A percentile compares a stretch with the other conserved stretches of the same genome.
Evolutionary conservation across 2,888 invertebrate genomes (phyloP).

Genomic region (Eudasyphora cyanicolor): DNA sequence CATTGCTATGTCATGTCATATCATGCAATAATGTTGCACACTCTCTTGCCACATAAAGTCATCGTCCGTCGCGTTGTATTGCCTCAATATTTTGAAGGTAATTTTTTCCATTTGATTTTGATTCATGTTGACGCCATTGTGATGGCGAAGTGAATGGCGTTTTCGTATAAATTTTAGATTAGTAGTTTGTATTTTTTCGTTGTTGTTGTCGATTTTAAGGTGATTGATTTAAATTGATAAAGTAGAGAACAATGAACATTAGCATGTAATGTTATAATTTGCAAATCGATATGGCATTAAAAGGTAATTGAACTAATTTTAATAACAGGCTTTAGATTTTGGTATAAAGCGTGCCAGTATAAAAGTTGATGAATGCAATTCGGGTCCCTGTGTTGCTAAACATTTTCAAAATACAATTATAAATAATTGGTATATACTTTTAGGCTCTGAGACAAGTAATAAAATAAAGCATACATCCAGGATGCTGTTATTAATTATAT

Average conservation of each 20-base stretch:
- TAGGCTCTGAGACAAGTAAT: too few species aligned
- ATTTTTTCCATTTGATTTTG: conserved; percentile 53
- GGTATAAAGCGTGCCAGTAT: too few species aligned
- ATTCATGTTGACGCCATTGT: neutral
- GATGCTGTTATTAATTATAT: too few species aligned
- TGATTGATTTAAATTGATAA: conserved; percentile 15
- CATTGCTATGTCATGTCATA: neutral
- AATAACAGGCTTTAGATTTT: too few species aligned
- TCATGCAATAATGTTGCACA: neutral
- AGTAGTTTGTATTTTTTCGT: neutral
- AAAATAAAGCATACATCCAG: too few species aligned
- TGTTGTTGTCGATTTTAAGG: neutral
- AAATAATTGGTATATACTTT: too few species aligned
- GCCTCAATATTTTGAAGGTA: conserved; percentile 59
- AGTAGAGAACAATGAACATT: neutral
- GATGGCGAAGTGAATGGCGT: neutral
- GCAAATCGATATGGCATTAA: neutral
- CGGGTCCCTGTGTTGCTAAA: too few species aligned
- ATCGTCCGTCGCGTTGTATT: conserved; percentile 37
- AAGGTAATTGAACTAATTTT: neutral
- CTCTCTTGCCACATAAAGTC: neutral
- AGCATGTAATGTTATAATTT: neutral
- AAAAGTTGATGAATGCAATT: too few species aligned
- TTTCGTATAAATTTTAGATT: neutral
- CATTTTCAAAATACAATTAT: too few species aligned